Conservation (phyloP, 2,797 vertebrate species). For the Pterois miles region DNA sequence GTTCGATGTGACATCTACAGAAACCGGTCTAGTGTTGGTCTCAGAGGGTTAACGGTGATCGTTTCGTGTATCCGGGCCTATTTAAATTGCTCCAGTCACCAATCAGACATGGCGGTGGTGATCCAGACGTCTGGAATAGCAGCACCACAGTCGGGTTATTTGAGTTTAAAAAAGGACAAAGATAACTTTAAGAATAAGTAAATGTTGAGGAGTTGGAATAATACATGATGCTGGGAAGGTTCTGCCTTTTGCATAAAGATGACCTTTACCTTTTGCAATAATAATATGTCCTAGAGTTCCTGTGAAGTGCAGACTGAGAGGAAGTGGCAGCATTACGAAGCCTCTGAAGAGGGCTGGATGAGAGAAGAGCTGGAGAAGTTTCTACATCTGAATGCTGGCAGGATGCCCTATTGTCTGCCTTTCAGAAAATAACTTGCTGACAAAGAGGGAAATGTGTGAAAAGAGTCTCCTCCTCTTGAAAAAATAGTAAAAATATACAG, state of each 20-base stretch:
- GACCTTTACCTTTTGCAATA: conserved; percentile 59
- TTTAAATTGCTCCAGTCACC: no score
- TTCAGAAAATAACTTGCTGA: conserved; percentile 53
- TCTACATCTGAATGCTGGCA: conserved; percentile 30
- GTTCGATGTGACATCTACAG: no score
- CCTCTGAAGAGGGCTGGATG: conserved; percentile 25
- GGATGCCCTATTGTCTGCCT: conserved; percentile 31
- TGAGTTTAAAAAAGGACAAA: conserved; percentile 8
- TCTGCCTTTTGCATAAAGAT: conserved; percentile 32
- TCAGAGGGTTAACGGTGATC: no score
- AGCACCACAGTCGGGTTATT: not conserved
- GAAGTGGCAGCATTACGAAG: conserved; percentile 41
- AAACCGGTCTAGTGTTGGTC: no score
- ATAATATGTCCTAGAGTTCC: conserved; percentile 31
- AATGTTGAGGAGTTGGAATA: conserved; percentile 44
- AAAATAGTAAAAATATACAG: conserved; percentile 26
- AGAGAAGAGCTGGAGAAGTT: conserved; percentile 11
- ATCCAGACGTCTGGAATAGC: not conserved
- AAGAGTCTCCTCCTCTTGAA: conserved; percentile 5
- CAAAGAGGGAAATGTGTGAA: conserved; percentile 38
- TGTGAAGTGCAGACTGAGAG: conserved; percentile 25
- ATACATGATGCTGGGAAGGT: conserved; percentile 30
- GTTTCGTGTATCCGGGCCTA: no score
- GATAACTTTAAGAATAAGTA: conserved; percentile 28
- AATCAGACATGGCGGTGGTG: no score